A percentile compares a stretch with the other conserved stretches of the same genome.
phyloP scores from a whole-genome alignment of 2,113 vertebrate genomes.

The Strix aluco region DNA sequence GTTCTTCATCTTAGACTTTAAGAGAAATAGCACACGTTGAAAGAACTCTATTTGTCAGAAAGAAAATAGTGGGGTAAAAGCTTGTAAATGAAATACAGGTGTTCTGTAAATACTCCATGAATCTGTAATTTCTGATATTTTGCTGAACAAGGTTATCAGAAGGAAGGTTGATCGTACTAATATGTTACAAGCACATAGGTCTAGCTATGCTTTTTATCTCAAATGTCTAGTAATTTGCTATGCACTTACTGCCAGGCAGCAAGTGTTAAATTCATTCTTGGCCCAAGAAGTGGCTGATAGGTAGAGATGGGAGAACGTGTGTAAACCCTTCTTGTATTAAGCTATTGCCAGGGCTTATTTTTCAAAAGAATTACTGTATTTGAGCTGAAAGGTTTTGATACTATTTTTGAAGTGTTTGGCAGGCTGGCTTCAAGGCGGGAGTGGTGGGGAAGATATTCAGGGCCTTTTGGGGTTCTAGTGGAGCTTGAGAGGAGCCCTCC shows the following conservation, averaged over 20 bases:
- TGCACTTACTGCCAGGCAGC: not conserved
- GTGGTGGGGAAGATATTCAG: not conserved
- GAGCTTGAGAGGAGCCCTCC: not conserved
- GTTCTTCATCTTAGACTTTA: not conserved
- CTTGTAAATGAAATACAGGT: not conserved
- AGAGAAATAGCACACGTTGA: not conserved
- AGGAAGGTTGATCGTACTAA: not conserved
- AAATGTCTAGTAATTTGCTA: not conserved
- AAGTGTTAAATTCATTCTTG: not conserved
- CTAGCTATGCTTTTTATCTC: not conserved
- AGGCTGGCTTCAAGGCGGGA: not conserved
- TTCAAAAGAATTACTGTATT: not conserved
- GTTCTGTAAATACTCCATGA: not conserved
- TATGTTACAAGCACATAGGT: not conserved
- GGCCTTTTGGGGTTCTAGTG: not conserved
- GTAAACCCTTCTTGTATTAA: not conserved
- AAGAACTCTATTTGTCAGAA: not conserved
- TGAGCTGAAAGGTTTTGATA: not conserved
- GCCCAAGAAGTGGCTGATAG: not conserved
- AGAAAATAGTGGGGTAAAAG: not conserved
- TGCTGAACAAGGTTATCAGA: not conserved
- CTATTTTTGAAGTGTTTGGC: not conserved
- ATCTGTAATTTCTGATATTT: not conserved
- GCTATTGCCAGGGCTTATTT: not conserved
- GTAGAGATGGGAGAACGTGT: rapidly evolving